Evolutionary conservation across 2,888 invertebrate genomes (phyloP), one percentile per base, ranked within the genome.

Genomic region (Emmelina monodactyla): DNA sequence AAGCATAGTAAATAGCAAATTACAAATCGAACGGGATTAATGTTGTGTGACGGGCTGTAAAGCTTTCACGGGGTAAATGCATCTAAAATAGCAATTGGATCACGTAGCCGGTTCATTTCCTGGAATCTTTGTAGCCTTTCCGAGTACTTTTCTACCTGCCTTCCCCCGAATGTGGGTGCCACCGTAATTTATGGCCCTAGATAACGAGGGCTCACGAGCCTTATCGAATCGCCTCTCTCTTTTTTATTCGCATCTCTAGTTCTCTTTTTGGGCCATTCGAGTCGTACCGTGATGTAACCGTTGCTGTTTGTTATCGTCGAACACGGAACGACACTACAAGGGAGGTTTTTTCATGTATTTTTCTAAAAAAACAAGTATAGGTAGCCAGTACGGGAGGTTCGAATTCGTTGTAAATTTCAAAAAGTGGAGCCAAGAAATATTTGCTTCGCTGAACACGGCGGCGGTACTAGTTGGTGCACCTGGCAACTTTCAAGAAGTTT

Each of bases 31-130:
- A 44, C 45, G 37, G 42, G 46, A 47, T 45, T 43, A 49, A 52
- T 43, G 41, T 61, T 39, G 53, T 57, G 57, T 58, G 62, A 56
- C 58, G 52, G 48, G 47, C 31, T 47, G 47, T 53, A 60, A 57
- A 53, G 37, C 37, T 52, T 45, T 55, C 51, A 59, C 55, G 60
- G 67, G 66, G 67, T 63, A 62, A 70, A 66, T 75, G 71, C 71
- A 73, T 60, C 67, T 68, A 58, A 70, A 75, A 76, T 71, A 58
- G 69, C 75, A 75, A 78, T 78, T 78, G 76, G 78, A 78, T 78
- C 78, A 78, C 78, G 78, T 75, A 78, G 70, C 58, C 62, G 64
- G 68, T 73, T 71, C 72, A 76, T 76, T 76, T 73, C 69, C 69
- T 60, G 61, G 66, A 61, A 66, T 66, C 58, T 61, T 63, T 55